Evolutionary conservation across 2,797 vertebrate genomes (phyloP).

Genomic region (Peromyscus melanophrys): DNA sequence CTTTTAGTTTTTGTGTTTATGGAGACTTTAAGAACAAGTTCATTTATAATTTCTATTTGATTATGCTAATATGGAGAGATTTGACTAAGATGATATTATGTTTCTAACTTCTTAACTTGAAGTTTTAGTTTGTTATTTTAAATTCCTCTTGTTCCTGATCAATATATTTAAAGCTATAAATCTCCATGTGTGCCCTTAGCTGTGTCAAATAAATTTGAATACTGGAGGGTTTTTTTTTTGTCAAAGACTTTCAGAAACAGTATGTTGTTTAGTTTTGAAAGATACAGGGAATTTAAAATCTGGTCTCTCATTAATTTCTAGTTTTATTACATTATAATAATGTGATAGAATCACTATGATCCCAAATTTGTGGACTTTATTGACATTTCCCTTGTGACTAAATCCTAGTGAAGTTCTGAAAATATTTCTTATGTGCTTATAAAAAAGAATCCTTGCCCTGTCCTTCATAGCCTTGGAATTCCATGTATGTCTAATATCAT

Average conservation of each 20-base stretch:
- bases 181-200: constrained; percentile 19
- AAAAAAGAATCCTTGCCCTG: background rate
- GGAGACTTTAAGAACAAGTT: background rate
- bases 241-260: background rate
- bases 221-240: background rate
- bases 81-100: background rate
- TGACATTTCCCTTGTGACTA: background rate
- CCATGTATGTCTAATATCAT: background rate
- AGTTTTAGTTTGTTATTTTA: constrained; percentile 54
- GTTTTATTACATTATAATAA: constrained; percentile 3
- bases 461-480: background rate
- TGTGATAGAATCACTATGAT: background rate
- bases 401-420: background rate
- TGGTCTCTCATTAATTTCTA: constrained; percentile 52
- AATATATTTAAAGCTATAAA: constrained; percentile 59
- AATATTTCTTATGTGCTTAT: background rate
- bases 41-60: background rate
- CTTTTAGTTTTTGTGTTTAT: background rate
- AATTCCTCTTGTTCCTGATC: constrained; percentile 47
- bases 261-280: constrained; percentile 44
- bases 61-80: background rate
- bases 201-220: constrained; percentile 47
- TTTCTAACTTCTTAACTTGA: constrained; percentile 41
- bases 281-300: background rate
- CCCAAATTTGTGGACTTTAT: constrained; percentile 7